These are phyloP conservation scores for Mergus octosetaceus DNA, from an alignment of 2,797 vertebrate genomes.

Conservation along the genomic window DNA sequence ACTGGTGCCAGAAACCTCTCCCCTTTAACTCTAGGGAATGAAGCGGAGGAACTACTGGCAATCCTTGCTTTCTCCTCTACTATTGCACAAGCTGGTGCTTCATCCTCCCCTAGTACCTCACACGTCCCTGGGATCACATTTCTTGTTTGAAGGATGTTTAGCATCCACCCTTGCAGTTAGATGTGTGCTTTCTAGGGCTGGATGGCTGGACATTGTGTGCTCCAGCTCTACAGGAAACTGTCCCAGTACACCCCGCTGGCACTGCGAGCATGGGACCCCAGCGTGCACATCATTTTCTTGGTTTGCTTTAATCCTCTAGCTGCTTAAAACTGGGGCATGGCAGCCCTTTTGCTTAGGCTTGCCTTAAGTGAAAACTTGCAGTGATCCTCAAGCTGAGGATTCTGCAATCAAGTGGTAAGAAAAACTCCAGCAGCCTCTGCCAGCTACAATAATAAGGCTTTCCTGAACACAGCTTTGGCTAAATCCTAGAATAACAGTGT, in stretches of 20 bases:
- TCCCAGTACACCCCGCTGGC: neutral
- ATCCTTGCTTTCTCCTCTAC: neutral
- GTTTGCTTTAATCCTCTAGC: neutral
- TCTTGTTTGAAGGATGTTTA: neutral
- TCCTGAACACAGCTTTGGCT: conserved; percentile 30
- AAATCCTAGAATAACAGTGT: conserved; percentile 47
- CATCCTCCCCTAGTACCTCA: neutral
- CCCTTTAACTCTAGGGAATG: conserved; percentile 29
- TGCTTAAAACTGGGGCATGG: neutral
- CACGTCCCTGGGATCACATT: neutral
- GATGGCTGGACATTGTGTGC: neutral
- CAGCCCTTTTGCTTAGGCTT: neutral
- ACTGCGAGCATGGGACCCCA: fast-evolving
- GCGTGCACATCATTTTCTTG: neutral
- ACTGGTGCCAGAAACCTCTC: conserved; percentile 52
- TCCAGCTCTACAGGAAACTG: conserved; percentile 9
- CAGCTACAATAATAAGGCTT: conserved; percentile 47
- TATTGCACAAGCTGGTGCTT: neutral
- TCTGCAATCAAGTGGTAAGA: conserved; percentile 42
- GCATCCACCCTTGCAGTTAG: neutral
- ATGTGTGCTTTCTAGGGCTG: neutral
- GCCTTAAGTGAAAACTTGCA: neutral
- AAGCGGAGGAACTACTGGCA: conserved; percentile 34
- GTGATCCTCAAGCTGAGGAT: neutral
- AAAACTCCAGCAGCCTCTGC: conserved; percentile 2